Base-by-base conservation (phyloP, 2,113 vertebrate genomes). In the Periophthalmus modestus region DNA sequence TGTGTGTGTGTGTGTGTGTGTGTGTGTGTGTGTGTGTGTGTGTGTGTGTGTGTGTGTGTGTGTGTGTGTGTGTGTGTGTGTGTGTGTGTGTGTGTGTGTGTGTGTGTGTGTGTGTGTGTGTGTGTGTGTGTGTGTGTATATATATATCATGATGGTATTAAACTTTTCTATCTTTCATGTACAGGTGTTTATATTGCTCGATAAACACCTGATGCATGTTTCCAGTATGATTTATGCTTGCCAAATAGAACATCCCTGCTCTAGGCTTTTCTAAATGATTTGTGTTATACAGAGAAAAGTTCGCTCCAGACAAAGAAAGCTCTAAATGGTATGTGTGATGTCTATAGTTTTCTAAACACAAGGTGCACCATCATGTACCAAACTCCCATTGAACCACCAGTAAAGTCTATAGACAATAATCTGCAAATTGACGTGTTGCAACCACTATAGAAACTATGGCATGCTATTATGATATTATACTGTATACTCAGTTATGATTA, bases 401-500 rank as follows among this genome's bases (percentile, higher is more conserved):
- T 66, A 3, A 65, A 2, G 62, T 65, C 33, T 61, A 28, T 54
- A 70, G 36, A 39, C n/a, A 65, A 43, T 46, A 43, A 9, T 69
- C 69, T 1, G 36, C 52, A 55, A 73, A 79, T 66, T 59, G 39
- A 54, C 46, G n/a, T 48, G 21, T 24, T 47, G 66, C 43, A 24
- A 18, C 34, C 52, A 0, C 48, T 28, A 39, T 15, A 77, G 43
- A 23, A 74, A n/a, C 68, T 69, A 33, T 55, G 77, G 69, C 43
- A 54, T 70, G 18, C 66, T 24, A 73, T 78, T 71, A 74, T 81
- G 73, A 74, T 78, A 80, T 83, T 68, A 82, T 79, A 77, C 52
- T 66, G 4, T 4, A 7, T 58, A 34, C 71, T 79, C 50, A 75
- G 58, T 68, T 75, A 72, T 77, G 79, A 87, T 84, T 84, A 87